These are phyloP conservation scores for Lytechinus variegatus DNA, from an alignment of 35 echinoderm and acorn worm genomes.

Conservation along the genomic window DNA sequence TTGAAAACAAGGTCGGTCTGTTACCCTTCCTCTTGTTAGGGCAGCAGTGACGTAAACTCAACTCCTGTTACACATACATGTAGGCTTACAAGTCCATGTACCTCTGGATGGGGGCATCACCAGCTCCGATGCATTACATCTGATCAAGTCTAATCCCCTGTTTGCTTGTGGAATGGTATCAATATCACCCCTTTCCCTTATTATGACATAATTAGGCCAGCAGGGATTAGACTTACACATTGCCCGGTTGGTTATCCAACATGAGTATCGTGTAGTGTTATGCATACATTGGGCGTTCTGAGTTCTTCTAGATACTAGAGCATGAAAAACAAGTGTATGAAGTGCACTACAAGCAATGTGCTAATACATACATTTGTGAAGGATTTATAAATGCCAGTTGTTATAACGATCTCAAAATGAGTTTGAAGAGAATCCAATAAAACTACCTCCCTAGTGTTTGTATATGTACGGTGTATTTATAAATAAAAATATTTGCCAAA, in stretches of 20 bases:
- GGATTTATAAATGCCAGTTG: too few species aligned
- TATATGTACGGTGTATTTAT: too few species aligned
- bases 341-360: too few species aligned
- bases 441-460: too few species aligned
- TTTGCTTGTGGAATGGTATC: background rate
- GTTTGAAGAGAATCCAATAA: too few species aligned
- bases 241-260: background rate
- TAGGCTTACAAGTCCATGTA: too few species aligned
- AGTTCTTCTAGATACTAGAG: too few species aligned
- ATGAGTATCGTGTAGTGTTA: background rate
- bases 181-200: background rate
- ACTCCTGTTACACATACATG: background rate
- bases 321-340: too few species aligned
- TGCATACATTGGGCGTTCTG: too few species aligned
- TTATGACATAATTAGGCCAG: slow-evolving; percentile 18
- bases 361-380: too few species aligned
- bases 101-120: background rate
- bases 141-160: background rate
- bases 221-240: background rate
- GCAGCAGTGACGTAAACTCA: background rate
- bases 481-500: too few species aligned
- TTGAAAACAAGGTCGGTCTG: background rate
- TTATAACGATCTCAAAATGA: too few species aligned
- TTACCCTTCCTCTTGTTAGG: background rate
- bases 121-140: background rate